Evolutionary conservation across 2,113 vertebrate species (phyloP), one percentile per base, ranked within the genome.

Genomic region (Macrotis lagotis): DNA sequence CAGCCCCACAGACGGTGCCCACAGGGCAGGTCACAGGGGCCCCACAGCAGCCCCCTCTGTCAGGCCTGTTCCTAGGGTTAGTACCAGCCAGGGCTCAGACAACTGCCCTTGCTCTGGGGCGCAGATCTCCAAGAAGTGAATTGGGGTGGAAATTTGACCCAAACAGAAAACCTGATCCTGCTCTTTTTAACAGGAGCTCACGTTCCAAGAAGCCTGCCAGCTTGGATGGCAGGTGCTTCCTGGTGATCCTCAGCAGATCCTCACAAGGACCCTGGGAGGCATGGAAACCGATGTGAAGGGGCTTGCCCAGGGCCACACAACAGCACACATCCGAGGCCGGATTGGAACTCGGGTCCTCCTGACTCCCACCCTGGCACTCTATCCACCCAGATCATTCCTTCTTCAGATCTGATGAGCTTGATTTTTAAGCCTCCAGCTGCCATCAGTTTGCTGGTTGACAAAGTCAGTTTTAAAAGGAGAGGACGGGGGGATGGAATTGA

Each of bases 11-110:
- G 28, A 11, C 9, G 1, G 55, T 66, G 31, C 99, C 93, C 99
- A 99, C 88, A 98, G 99, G 74, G 11, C 28, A 37, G 28, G 55
- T 96, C 99, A 99, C n/a, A n/a, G n/a, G n/a, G n/a, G n/a, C n/a
- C n/a, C n/a, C n/a, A n/a, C n/a, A n/a, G n/a, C 8, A 99, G 98
- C 97, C 49, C 83, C 95, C 98, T 0, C 89, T 98, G 93, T 97
- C 98, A n/a, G n/a, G n/a, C n/a, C n/a, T n/a, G n/a, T n/a, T n/a
- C n/a, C n/a, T n/a, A n/a, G n/a, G n/a, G n/a, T n/a, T n/a, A n/a
- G n/a, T n/a, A n/a, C n/a, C n/a, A n/a, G n/a, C n/a, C n/a, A n/a
- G n/a, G n/a, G n/a, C n/a, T n/a, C n/a, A n/a, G n/a, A n/a, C n/a
- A n/a, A n/a, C n/a, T n/a, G n/a, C n/a, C n/a, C n/a, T n/a, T n/a